Base-by-base conservation (phyloP, 35 echinoderm and acorn worm species). In the Nesometra sesokonis region DNA sequence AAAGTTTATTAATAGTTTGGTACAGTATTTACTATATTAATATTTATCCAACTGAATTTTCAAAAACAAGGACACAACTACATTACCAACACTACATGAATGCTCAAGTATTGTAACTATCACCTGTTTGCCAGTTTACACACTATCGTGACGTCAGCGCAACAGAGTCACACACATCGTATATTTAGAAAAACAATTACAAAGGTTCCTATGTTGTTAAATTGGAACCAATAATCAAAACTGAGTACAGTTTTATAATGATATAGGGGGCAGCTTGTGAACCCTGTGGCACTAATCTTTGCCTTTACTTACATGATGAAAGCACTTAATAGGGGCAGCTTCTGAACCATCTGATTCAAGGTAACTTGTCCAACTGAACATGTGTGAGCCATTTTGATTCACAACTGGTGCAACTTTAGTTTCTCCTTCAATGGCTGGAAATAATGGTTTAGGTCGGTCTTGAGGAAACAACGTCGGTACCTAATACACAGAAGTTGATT, bases 291-390 rank as follows among this genome's bases (percentile, higher is more conserved):
- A 83, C 36, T 5, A 82, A n/a, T 43, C n/a, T n/a, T n/a, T n/a
- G n/a, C n/a, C n/a, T n/a, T n/a, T 46, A 40, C 95, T 97, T 89
- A 97, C 95, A 88, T 97, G 95, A 84, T 91, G 87, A 77, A 97
- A 97, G 76, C 95, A 97, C 21, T 83, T 84, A 13, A 94, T 85
- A 11, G 95, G 87, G 19, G 95, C 95, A 17, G 95, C 95, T 23
- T 97, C 95, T 11, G 89, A 43, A 31, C 91, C 78, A 23, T 91
- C 86, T 17, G 67, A 77, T 76, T 91, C 89, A 29, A 97, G 82
- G 57, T 97, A 97, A 0, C 37, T 77, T n/a, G 92, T 83, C 95
- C 95, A 97, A 82, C 94, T 90, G 77, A 97, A 97, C 11, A 33
- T 77, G 36, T 85, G 52, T 7, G 35, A 30, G 38, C 76, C 84